These are phyloP conservation scores for Opisthograptis luteolata DNA, from an alignment of 2,888 invertebrate genomes.

Conservation along the genomic window DNA sequence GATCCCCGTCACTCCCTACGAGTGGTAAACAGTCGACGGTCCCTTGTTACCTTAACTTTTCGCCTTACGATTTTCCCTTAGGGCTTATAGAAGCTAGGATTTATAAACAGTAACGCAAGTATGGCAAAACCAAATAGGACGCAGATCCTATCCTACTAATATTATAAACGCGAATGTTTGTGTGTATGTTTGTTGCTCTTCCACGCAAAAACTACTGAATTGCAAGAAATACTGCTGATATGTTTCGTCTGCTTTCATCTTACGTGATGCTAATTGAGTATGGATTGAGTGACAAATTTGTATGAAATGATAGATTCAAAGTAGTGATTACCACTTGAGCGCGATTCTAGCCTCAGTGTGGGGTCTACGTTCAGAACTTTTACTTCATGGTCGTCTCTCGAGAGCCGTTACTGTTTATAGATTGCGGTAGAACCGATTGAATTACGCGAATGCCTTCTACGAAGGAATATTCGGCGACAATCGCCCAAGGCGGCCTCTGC, in stretches of 20 bases:
- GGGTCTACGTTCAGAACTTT: too few relatives aligned
- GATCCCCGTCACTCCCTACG: constrained; percentile 25
- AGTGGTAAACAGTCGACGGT: constrained; percentile 20
- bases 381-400: too few relatives aligned
- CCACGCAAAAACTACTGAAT: too few relatives aligned
- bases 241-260: too few relatives aligned
- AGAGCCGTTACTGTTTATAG: constrained; percentile 12
- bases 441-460: constrained; percentile 35
- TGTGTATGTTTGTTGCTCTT: too few relatives aligned
- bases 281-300: too few relatives aligned
- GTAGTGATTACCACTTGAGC: too few relatives aligned
- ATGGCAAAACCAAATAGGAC: not conserved
- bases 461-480: constrained; percentile 40
- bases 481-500: constrained; percentile 60
- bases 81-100: constrained; percentile 24
- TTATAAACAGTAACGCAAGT: constrained; percentile 11
- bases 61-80: constrained; percentile 35
- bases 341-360: too few relatives aligned
- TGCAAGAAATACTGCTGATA: too few relatives aligned
- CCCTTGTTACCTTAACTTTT: constrained; percentile 39
- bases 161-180: too few relatives aligned
- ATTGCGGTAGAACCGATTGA: constrained; percentile 30
- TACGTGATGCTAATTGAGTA: too few relatives aligned
- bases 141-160: not conserved
- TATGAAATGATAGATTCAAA: too few relatives aligned